Base-by-base conservation (phyloP, 2,888 invertebrate species). In the Luperina nickerlii region DNA sequence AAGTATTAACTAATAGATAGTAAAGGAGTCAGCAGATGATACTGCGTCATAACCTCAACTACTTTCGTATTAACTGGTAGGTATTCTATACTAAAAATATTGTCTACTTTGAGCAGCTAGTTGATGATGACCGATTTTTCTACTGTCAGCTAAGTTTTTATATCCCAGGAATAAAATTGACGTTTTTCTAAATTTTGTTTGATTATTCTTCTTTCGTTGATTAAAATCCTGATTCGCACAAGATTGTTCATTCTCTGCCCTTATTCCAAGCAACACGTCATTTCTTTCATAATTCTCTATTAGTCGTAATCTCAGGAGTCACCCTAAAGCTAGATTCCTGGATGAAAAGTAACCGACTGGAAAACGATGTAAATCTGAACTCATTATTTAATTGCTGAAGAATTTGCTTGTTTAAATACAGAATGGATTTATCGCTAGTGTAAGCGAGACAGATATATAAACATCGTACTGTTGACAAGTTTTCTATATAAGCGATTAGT, bases 331-430 rank as follows among this genome's bases (percentile, higher is more conserved):
- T 48, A 48, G 5, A 48, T 48, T 15, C 48, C 15, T 15, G 15
- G 1, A 8, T 3, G 24, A 24, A 1, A n/a, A 24, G 24, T 18
- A 9, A 20, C 18, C 0, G 20, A n/a, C 15, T 18, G 15, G 6
- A 66, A 38, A 11, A 57, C 7, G 11, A 48, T 48, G 3, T 27
- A 11, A 27, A 27, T 8, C 20, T 5, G 5, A 45, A 32, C 69
- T 24, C 15, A n/a, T 81, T 62, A 51, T 51, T 1, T 42, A 71
- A 54, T 45, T 32, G 42, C 24, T 0, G 11, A 62, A 83, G 45
- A 80, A 78, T 83, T 68, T 68, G 27, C 18, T 75, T 79, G 79
- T 82, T 38, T 57, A 48, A 54, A 18, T 48, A 82, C 3, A 7
- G 27, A 27, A 57, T 6, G 8, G 13, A 57, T 24, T 38, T 7